Conservation (phyloP, 2,888 invertebrate species). For the Heliconius aoede region DNA sequence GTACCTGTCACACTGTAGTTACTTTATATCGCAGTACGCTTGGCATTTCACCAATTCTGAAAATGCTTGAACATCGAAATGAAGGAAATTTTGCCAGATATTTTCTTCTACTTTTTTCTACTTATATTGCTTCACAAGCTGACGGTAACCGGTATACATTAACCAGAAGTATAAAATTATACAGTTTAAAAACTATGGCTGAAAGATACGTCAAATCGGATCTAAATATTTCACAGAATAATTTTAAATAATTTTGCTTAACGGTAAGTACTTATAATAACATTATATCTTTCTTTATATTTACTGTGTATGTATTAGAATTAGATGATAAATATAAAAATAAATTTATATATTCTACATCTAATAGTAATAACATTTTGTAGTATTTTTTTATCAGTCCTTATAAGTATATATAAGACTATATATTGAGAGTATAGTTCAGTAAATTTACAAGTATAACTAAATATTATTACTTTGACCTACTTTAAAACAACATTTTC, state of each 20-base stretch:
- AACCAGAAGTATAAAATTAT: not conserved
- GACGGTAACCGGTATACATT: not conserved
- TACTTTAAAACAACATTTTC: conserved; percentile 22
- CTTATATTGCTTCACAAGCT: not conserved
- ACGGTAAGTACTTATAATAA: not conserved
- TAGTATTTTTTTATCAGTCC: too few relatives aligned
- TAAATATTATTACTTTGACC: conserved; percentile 11
- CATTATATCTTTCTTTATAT: too few relatives aligned
- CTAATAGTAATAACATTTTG: too few relatives aligned
- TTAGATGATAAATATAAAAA: too few relatives aligned
- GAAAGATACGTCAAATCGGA: not conserved
- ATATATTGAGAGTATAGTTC: not conserved
- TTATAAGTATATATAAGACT: not conserved
- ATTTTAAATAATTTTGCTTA: not conserved
- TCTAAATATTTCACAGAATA: not conserved
- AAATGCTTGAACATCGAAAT: conserved; percentile 11
- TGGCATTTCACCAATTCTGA: conserved; percentile 22
- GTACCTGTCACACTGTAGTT: conserved; percentile 24
- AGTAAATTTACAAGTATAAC: conserved; percentile 3
- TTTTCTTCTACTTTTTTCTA: conserved; percentile 4
- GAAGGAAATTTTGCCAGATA: not conserved
- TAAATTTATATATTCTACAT: too few relatives aligned
- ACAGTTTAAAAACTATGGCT: conserved; percentile 19
- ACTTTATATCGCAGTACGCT: conserved; percentile 20
- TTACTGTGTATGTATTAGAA: too few relatives aligned